phyloP scores from a whole-genome alignment of 2,113 vertebrate genomes.

The Peromyscus californicus region DNA sequence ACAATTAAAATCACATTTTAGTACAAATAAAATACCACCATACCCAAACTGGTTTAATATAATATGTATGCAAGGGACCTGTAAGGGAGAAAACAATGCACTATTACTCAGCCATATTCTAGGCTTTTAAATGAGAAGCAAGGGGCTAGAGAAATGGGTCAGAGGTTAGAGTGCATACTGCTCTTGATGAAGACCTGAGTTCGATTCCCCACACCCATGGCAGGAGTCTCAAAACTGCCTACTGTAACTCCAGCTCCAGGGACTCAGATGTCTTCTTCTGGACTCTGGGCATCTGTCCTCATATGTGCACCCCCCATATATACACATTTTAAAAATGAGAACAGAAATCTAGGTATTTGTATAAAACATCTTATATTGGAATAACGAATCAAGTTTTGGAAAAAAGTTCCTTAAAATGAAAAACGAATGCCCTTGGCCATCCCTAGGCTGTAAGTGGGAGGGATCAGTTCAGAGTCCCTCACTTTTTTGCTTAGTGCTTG shows the following conservation, averaged over 20 bases:
- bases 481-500: neutral
- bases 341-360: slow-evolving; percentile 33
- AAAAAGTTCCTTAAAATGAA: neutral
- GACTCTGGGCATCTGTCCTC: neutral
- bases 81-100: neutral
- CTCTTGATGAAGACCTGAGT: neutral
- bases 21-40: too few species aligned
- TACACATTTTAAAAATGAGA: neutral
- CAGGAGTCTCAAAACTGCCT: neutral
- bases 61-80: neutral
- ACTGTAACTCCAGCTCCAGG: neutral
- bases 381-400: neutral
- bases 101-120: neutral
- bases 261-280: neutral
- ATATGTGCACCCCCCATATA: too few species aligned
- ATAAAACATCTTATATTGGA: slow-evolving; percentile 8
- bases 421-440: neutral
- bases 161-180: too few species aligned
- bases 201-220: too few species aligned
- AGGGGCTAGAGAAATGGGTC: neutral
- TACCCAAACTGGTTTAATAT: too few species aligned
- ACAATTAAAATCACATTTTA: too few species aligned
- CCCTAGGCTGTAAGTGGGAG: neutral
- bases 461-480: neutral
- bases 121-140: neutral